phyloP scores from a whole-genome alignment of 2,113 vertebrate genomes.

The Chelonoidis abingdonii region DNA sequence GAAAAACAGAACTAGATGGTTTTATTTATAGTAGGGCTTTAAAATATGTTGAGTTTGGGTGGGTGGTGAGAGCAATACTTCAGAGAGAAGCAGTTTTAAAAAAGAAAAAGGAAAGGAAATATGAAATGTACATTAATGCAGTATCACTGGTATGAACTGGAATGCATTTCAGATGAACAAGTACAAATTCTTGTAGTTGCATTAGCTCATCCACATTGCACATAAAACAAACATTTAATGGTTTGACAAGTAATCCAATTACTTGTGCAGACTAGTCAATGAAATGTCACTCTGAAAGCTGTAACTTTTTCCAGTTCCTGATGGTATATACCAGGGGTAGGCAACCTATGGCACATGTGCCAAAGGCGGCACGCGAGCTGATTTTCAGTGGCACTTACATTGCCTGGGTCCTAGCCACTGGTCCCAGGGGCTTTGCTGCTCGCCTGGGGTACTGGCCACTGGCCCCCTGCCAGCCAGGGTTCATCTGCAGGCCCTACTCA shows the following conservation, averaged over 20 bases:
- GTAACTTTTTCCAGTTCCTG: constrained; percentile 4
- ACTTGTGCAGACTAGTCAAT: not conserved
- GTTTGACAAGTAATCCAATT: not conserved
- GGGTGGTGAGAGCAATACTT: not conserved
- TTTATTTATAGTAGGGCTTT: constrained; percentile 16
- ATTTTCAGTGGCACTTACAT: no score
- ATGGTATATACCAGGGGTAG: not conserved
- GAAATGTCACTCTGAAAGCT: not conserved
- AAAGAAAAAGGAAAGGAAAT: constrained; percentile 10
- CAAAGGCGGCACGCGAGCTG: no score
- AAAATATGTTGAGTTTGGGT: constrained; percentile 4
- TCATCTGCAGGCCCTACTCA: no score
- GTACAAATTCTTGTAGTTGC: not conserved
- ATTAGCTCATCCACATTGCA: constrained; percentile 2
- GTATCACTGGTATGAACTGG: constrained; percentile 7
- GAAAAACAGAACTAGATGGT: not conserved
- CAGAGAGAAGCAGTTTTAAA: not conserved
- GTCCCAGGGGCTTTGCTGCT: no score
- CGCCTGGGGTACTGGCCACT: no score
- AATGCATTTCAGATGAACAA: constrained; percentile 9
- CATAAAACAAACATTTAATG: not conserved
- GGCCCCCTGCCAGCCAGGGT: no score
- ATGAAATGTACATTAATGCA: constrained; percentile 14
- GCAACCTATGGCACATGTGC: no score
- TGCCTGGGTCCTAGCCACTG: no score